Conservation (phyloP, 2,113 vertebrate species). For the Rhinopomastus cyanomelas region DNA sequence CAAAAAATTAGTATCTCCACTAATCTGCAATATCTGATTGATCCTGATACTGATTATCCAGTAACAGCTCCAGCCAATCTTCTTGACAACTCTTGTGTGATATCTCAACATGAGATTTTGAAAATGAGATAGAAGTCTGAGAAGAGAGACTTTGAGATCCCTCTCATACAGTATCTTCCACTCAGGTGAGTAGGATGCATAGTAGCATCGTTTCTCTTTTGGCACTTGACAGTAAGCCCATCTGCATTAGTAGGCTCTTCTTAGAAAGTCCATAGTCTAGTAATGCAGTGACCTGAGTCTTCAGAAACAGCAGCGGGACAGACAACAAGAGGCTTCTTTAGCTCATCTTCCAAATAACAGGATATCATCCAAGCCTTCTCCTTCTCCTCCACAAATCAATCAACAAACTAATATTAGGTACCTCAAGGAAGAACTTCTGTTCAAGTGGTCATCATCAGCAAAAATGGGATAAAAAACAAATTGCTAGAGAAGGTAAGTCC, state of each 20-base stretch:
- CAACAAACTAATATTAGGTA: background rate
- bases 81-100: background rate
- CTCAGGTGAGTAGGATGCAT: background rate
- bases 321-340: background rate
- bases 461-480: background rate
- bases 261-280: background rate
- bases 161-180: background rate
- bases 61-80: background rate
- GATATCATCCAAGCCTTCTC: background rate
- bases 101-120: background rate
- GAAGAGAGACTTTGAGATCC: background rate
- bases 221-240: background rate
- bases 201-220: background rate
- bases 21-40: background rate
- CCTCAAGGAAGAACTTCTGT: background rate
- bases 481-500: background rate
- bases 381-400: background rate
- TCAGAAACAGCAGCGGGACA: background rate
- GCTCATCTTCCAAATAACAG: background rate
- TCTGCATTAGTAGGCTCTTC: background rate
- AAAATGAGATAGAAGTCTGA: background rate
- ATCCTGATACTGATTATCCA: background rate
- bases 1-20: background rate
- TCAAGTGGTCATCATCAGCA: background rate
- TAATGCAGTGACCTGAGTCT: background rate